Evolutionary conservation across 2,888 invertebrate species (phyloP).

Genomic region (Eretmocerus hayati): DNA sequence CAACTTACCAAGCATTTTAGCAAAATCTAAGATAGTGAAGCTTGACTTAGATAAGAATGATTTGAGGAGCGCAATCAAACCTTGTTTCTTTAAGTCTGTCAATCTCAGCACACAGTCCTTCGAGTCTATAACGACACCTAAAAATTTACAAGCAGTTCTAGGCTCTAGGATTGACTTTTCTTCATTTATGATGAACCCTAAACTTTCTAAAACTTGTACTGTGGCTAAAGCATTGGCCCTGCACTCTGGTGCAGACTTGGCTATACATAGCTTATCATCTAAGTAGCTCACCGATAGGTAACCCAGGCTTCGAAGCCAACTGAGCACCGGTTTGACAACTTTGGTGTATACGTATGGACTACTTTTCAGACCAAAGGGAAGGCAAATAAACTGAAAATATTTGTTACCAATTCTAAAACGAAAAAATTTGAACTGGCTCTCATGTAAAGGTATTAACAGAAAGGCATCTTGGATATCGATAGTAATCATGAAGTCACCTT

Average conservation of each 20-base stretch:
- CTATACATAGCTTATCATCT: slow-evolving; percentile 20
- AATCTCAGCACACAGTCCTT: slow-evolving; percentile 7
- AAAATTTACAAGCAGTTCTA: slow-evolving; percentile 7
- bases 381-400: not conserved
- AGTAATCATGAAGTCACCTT: not conserved
- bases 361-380: not conserved
- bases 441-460: not conserved
- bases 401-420: not conserved
- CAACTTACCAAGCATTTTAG: slow-evolving; percentile 12
- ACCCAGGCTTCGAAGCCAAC: slow-evolving; percentile 5
- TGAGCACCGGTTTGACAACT: slow-evolving; percentile 18
- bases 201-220: slow-evolving; percentile 1
- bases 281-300: slow-evolving; percentile 9
- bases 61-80: not conserved
- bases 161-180: slow-evolving; percentile 11
- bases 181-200: slow-evolving; percentile 22
- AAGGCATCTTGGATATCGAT: not conserved
- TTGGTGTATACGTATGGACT: slow-evolving; percentile 22
- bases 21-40: slow-evolving; percentile 14
- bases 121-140: slow-evolving; percentile 17
- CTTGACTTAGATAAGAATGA: not conserved
- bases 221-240: not conserved
- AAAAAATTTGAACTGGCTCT: not conserved
- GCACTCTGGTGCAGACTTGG: not conserved
- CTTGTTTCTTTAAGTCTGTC: slow-evolving; percentile 8